Conservation (phyloP, 2,888 invertebrate genomes). For the Clitarchus hookeri region DNA sequence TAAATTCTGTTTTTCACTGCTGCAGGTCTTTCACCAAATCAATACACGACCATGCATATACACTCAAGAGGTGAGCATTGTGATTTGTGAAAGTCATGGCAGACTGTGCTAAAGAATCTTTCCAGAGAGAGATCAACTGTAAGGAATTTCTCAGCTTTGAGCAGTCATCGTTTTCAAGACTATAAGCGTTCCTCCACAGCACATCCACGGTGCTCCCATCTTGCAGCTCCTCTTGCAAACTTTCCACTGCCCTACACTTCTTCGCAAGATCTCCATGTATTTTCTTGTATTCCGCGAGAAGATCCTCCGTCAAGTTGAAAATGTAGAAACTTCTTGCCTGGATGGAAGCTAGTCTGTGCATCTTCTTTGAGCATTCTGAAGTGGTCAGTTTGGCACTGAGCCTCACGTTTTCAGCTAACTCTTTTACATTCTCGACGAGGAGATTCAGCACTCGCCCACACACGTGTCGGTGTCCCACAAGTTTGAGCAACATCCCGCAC, state of each 20-base stretch:
- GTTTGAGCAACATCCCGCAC: not conserved
- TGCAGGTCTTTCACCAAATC: not conserved
- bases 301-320: not conserved
- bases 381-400: not conserved
- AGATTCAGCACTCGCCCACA: not conserved
- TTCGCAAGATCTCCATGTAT: not conserved
- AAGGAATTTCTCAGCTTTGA: not conserved
- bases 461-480: not conserved
- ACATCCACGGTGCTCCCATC: not conserved
- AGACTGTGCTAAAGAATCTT: not conserved
- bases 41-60: not conserved
- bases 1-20: not conserved
- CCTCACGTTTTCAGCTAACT: not conserved
- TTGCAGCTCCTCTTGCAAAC: not conserved
- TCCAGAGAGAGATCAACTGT: not conserved
- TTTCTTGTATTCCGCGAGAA: not conserved
- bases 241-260: not conserved
- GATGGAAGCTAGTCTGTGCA: not conserved
- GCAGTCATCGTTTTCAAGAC: not conserved
- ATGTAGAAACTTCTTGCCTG: not conserved
- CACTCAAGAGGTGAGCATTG: not conserved
- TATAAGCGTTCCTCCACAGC: not conserved
- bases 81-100: slow-evolving; percentile 4
- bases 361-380: not conserved
- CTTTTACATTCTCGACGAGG: not conserved